A percentile compares a stretch with the other conserved stretches of the same genome.
phyloP scores from a whole-genome alignment of 2,888 invertebrate genomes.

The Sarcophaga rosellei region DNA sequence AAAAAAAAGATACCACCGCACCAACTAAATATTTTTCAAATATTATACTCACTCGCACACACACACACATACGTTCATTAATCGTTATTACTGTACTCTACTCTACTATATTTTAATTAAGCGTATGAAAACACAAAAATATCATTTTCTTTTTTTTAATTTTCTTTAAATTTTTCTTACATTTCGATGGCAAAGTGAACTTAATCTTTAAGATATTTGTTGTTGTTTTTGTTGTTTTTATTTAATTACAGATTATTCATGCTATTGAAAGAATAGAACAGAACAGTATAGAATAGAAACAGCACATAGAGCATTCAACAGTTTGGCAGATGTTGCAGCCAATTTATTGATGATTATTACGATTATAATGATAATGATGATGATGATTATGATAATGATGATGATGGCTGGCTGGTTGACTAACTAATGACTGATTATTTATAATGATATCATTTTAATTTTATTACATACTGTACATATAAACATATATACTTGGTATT shows the following conservation, averaged over 20 bases:
- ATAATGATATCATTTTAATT: conserved; percentile 42
- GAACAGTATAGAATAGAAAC: neutral
- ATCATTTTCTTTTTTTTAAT: neutral
- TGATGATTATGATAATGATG: neutral
- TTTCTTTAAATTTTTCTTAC: neutral
- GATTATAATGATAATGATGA: neutral
- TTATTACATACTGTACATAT: neutral
- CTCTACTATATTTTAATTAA: no score
- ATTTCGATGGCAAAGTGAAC: conserved; percentile 36
- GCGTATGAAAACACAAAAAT: no score
- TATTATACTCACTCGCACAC: no score
- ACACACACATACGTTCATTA: no score
- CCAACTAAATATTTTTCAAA: conserved; percentile 40
- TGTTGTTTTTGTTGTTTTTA: neutral
- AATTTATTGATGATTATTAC: neutral
- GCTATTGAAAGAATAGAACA: conserved; percentile 26
- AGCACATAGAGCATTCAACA: neutral
- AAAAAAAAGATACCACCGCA: conserved; percentile 26
- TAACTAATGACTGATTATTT: conserved; percentile 24
- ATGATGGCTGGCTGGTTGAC: neutral
- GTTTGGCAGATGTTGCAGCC: neutral
- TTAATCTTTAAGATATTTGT: conserved; percentile 30
- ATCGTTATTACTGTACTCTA: no score
- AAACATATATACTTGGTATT: neutral
- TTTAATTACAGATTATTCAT: conserved; percentile 34